These are phyloP conservation scores for Crepidodera aurea DNA, from an alignment of 2,888 invertebrate genomes.

Conservation along the genomic window DNA sequence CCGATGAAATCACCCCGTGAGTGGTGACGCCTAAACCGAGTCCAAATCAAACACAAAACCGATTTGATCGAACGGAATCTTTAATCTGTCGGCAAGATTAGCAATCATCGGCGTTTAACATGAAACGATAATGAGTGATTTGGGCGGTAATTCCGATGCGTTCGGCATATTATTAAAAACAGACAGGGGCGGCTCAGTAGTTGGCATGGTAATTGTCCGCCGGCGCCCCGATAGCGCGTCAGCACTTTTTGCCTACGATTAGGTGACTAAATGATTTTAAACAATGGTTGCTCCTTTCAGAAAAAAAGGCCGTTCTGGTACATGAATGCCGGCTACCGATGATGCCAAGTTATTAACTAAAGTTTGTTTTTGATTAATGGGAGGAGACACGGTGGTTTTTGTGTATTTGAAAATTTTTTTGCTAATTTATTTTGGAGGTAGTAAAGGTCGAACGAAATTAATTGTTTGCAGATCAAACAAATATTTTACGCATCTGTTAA, in stretches of 20 bases:
- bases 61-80: constrained; percentile 29
- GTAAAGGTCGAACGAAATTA: too few species aligned
- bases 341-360: constrained; percentile 17
- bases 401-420: background rate
- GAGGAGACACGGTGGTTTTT: constrained; percentile 9
- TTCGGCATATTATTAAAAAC: constrained; percentile 44
- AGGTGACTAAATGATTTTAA: constrained; percentile 61
- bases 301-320: constrained; percentile 5
- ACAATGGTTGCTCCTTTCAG: constrained; percentile 43
- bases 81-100: constrained; percentile 28
- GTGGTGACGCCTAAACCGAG: background rate
- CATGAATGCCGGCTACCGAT: constrained; percentile 1
- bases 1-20: background rate
- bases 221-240: constrained; percentile 59
- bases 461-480: too few species aligned
- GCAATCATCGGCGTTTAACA: constrained; percentile 26
- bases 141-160: constrained; percentile 42
- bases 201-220: constrained; percentile 57
- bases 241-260: constrained; percentile 60
- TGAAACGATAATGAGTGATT: constrained; percentile 41
- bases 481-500: too few species aligned
- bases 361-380: constrained; percentile 16
- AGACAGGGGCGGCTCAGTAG: constrained; percentile 46
- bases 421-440: background rate
- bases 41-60: constrained; percentile 18